These are phyloP conservation scores for Meloe dianella DNA, from an alignment of 2,888 invertebrate genomes.

Conservation along the genomic window DNA sequence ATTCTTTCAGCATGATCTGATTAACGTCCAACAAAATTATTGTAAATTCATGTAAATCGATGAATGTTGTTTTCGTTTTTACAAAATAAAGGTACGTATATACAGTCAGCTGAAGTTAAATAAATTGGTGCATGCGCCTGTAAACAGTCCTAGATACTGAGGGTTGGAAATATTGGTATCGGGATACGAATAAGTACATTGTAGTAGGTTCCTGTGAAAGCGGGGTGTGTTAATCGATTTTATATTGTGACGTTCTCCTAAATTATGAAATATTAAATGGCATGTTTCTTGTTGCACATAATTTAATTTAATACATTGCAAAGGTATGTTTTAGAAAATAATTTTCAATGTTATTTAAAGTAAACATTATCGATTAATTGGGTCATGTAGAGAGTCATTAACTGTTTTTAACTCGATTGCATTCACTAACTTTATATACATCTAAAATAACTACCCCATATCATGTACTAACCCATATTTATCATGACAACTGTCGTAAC, in stretches of 20 bases:
- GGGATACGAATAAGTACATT: slow-evolving; percentile 19
- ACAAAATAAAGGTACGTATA: not conserved
- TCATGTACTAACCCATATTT: slow-evolving; percentile 10
- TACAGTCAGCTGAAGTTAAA: slow-evolving; percentile 5
- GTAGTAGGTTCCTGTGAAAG: slow-evolving; percentile 31
- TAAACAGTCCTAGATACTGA: slow-evolving; percentile 17
- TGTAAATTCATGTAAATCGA: not conserved
- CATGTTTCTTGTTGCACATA: slow-evolving; percentile 18
- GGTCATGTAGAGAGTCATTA: slow-evolving; percentile 5
- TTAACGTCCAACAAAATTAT: not conserved
- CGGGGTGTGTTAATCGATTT: slow-evolving; percentile 34
- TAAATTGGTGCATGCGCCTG: slow-evolving; percentile 38
- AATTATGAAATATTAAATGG: slow-evolving; percentile 5
- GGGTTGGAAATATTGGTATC: slow-evolving; percentile 27
- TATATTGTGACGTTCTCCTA: slow-evolving; percentile 12
- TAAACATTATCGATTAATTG: slow-evolving; percentile 20
- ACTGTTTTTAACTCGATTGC: slow-evolving; percentile 22
- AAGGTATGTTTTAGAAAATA: slow-evolving; percentile 22
- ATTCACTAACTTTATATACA: slow-evolving; percentile 18
- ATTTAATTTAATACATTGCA: slow-evolving; percentile 7
- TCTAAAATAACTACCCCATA: not conserved
- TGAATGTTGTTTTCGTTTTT: not conserved
- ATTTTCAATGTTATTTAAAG: slow-evolving; percentile 9
- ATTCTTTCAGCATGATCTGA: not conserved
- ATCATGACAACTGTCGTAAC: slow-evolving; percentile 9